These are phyloP conservation scores for Sapayoa aenigma DNA, from an alignment of 2,113 vertebrate genomes.

Conservation along the genomic window DNA sequence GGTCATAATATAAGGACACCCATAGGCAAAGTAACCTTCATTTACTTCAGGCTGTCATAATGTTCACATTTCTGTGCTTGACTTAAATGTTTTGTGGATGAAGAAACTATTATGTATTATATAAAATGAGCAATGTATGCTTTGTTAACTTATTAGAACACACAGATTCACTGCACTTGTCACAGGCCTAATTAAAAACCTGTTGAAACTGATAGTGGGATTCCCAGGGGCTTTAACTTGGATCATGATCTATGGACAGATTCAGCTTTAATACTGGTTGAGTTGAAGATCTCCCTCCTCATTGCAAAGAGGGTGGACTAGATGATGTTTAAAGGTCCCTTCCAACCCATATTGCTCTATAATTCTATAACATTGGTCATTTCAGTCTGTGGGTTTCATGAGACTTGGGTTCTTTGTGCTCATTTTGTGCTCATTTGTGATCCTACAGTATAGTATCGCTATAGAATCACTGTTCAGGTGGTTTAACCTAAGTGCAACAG, in stretches of 20 bases:
- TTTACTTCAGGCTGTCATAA: neutral
- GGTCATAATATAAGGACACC: conserved; percentile 20
- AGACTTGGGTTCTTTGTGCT: neutral
- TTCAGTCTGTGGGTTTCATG: neutral
- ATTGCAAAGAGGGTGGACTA: neutral
- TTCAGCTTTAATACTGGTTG: neutral
- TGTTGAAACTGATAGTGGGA: neutral
- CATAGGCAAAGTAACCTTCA: neutral
- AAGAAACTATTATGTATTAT: neutral
- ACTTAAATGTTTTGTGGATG: neutral
- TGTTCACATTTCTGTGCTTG: neutral
- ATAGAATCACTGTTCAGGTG: neutral
- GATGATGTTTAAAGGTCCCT: neutral
- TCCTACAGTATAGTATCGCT: neutral
- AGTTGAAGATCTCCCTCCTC: neutral
- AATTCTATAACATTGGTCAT: neutral
- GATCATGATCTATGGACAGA: neutral
- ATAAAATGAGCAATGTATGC: neutral
- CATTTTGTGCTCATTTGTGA: neutral
- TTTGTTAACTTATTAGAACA: neutral
- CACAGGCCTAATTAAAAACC: neutral
- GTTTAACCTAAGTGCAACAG: neutral
- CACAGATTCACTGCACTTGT: neutral
- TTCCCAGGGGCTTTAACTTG: neutral
- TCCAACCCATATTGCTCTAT: neutral